Evolutionary conservation across 2,888 invertebrate species (phyloP).

Genomic region (Sympetrum striolatum): DNA sequence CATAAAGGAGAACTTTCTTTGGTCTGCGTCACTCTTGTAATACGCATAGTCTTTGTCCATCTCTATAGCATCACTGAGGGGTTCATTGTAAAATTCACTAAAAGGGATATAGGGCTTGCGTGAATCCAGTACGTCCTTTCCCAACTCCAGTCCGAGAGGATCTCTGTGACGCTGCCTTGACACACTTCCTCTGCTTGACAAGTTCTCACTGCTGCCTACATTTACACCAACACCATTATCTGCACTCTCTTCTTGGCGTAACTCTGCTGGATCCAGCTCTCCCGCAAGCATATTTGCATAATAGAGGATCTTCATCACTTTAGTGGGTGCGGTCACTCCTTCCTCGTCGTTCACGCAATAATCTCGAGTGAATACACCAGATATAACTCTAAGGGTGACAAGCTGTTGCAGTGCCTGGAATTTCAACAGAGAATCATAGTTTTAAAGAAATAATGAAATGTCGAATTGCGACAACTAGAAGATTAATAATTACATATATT

Average conservation of each 20-base stretch:
- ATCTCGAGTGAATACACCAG: slow-evolving; percentile 73
- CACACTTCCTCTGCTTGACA: slow-evolving; percentile 62
- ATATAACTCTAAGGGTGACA: slow-evolving; percentile 83
- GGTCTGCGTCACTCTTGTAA: slow-evolving; percentile 73
- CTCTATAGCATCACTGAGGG: slow-evolving; percentile 88
- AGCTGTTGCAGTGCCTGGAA: slow-evolving; percentile 82
- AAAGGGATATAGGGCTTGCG: slow-evolving; percentile 83
- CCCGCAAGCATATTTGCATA: slow-evolving; percentile 90
- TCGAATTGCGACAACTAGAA: too few relatives aligned
- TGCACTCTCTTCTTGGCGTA: slow-evolving; percentile 63
- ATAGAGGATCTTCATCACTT: slow-evolving; percentile 88
- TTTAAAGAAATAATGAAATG: too few relatives aligned
- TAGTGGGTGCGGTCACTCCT: slow-evolving; percentile 82
- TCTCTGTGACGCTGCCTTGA: slow-evolving; percentile 63
- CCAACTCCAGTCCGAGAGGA: slow-evolving; percentile 74
- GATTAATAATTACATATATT: too few relatives aligned
- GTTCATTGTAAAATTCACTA: slow-evolving; percentile 93
- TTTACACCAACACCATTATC: slow-evolving; percentile 56
- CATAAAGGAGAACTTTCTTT: slow-evolving; percentile 83
- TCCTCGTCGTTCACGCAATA: slow-evolving; percentile 86
- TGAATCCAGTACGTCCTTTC: slow-evolving; percentile 79
- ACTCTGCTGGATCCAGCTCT: slow-evolving; percentile 70
- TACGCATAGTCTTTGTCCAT: slow-evolving; percentile 94
- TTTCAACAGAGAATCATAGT: not conserved
- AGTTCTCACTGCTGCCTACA: slow-evolving; percentile 61